Percentiles rank a stretch among this genome's conserved stretches.
Conservation (phyloP, 2,888 invertebrate species). For the Cryptus viduatorius region DNA sequence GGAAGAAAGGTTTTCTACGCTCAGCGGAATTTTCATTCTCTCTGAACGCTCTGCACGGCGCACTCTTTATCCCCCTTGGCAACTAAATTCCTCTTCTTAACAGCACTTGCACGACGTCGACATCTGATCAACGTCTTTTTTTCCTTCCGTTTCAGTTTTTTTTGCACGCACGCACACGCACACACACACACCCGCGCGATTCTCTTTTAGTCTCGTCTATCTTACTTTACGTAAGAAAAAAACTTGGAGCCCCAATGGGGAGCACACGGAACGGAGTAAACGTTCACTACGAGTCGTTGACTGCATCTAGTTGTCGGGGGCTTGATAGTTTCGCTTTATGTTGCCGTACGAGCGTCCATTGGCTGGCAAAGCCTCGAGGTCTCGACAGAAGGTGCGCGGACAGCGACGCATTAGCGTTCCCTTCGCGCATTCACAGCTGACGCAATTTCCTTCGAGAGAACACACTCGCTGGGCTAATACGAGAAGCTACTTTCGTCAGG, state of each 20-base stretch:
- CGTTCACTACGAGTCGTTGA: slow-evolving; percentile 70
- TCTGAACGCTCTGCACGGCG: slow-evolving; percentile 38
- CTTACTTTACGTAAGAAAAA: slow-evolving; percentile 59
- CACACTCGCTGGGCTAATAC: neutral
- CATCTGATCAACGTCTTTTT: neutral
- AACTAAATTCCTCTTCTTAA: slow-evolving; percentile 34
- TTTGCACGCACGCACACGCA: neutral
- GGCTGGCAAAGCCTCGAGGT: slow-evolving; percentile 30
- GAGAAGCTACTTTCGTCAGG: slow-evolving; percentile 15
- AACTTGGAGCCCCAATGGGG: slow-evolving; percentile 68
- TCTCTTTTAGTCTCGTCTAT: neutral
- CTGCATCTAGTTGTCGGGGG: slow-evolving; percentile 63
- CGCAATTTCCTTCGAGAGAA: slow-evolving; percentile 61
- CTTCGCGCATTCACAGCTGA: slow-evolving; percentile 70
- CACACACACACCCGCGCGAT: neutral
- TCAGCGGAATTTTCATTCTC: slow-evolving; percentile 52
- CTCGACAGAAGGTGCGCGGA: slow-evolving; percentile 59
- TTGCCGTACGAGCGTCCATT: slow-evolving; percentile 36
- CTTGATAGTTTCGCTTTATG: slow-evolving; percentile 27
- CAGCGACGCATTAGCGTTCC: neutral
- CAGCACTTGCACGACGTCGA: slow-evolving; percentile 28
- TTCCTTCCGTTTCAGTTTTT: neutral
- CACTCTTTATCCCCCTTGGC: slow-evolving; percentile 34
- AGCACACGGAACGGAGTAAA: slow-evolving; percentile 68
- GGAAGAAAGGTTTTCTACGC: slow-evolving; percentile 57